Base-by-base conservation (phyloP, 2,113 vertebrate species). In the Eulemur rufifrons region DNA sequence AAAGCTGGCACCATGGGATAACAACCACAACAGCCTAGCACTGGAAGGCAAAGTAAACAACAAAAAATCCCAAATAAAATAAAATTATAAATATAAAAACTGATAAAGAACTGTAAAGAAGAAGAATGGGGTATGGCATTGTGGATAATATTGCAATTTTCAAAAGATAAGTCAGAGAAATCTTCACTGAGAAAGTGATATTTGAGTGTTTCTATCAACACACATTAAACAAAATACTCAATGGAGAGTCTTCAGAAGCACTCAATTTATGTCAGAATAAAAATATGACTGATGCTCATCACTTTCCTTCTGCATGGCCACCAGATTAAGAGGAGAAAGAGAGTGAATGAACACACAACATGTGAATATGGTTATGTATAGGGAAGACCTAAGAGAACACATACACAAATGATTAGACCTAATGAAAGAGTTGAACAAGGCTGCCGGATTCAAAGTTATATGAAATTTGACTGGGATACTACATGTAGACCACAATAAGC, bases 261-360 rank as follows among this genome's bases (percentile, higher is more conserved):
- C 14, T 52, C 23, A 5, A 32, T 50, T 73, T 39, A 42, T 32
- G 18, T 37, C 34, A 34, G 54, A 59, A 63, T 54, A n/a, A 45
- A 27, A 74, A 52, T 25, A 27, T 21, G 27, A 15, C 47, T 5
- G 23, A 20, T 39, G 29, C 82, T 82, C 37, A 21, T 20, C 20
- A n/a, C 9, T 89, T 89, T 54, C 1, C 29, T 74, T n/a, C 85
- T 42, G 7, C 27, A 3, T 52, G 15, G 59, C 4, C 10, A 63
- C 9, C 54, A 82, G 20, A 52, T 4, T 27, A n/a, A 13, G 18
- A 6, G 29, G 21, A 29, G 18, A 45, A 29, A 74, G n/a, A 61
- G 25, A 14, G 10, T 0, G 9, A 39, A 11, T 1, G 17, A 9
- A 5, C 18, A 21, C 18, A 8, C 54, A 21, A 20, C 6, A 18